phyloP scores from a whole-genome alignment of 1,140 invertebrate genomes.

The Drosophila leontia region DNA sequence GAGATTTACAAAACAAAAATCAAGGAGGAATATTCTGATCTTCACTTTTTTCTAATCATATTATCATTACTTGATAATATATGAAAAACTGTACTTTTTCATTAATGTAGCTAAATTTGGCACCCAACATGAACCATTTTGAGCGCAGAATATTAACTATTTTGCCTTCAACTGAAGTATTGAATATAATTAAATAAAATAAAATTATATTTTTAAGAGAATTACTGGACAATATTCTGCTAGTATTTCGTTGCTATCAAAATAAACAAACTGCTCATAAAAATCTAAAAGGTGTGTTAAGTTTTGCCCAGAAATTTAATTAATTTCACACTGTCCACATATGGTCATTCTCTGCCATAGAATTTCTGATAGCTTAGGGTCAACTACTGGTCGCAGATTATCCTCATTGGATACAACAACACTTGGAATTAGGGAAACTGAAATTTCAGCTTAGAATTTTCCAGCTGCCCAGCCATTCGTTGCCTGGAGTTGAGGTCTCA shows the following conservation, averaged over 20 bases:
- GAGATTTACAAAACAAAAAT: background rate
- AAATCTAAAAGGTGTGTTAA: background rate
- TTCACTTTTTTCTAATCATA: too few species aligned
- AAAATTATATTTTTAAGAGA: too few species aligned
- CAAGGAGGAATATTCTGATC: too few species aligned
- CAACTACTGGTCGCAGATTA: constrained; percentile 23
- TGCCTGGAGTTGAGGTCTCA: constrained; percentile 19
- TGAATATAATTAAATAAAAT: too few species aligned
- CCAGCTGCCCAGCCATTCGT: constrained; percentile 4
- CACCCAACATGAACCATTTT: too few species aligned
- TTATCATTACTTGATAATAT: too few species aligned
- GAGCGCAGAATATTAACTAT: too few species aligned
- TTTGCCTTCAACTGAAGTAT: too few species aligned
- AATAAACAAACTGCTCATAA: background rate
- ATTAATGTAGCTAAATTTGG: too few species aligned
- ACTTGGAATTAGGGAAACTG: constrained; percentile 37
- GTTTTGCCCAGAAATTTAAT: background rate
- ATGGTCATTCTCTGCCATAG: background rate
- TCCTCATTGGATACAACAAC: constrained; percentile 26
- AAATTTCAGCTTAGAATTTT: constrained; percentile 25
- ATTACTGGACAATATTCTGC: background rate
- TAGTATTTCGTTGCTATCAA: background rate
- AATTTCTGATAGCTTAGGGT: constrained; percentile 12
- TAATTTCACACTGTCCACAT: background rate
- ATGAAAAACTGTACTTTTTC: too few species aligned